Conservation (phyloP, 2,113 vertebrate species). For the Psilopsiagon aurifrons region DNA sequence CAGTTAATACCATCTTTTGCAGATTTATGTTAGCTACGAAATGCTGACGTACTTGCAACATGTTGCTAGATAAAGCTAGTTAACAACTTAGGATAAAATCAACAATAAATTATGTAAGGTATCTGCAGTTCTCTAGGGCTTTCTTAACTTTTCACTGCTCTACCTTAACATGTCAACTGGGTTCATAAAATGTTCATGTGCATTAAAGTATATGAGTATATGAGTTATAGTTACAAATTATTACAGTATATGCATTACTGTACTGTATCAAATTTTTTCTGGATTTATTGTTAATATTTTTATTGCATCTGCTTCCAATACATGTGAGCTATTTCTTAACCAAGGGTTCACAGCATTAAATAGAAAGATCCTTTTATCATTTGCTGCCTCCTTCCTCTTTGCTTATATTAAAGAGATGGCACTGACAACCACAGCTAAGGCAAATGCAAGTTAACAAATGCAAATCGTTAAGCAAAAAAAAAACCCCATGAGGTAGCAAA, state of each 20-base stretch:
- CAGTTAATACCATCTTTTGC: not conserved
- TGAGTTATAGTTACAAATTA: not conserved
- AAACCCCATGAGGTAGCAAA: not conserved
- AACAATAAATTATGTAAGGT: not conserved
- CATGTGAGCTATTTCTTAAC: constrained; percentile 1
- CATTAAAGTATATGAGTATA: not conserved
- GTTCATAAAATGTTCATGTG: not conserved
- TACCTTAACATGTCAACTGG: not conserved
- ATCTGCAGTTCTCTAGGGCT: not conserved
- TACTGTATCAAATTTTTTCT: not conserved
- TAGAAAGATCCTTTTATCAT: not conserved
- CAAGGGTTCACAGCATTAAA: not conserved
- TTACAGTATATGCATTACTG: not conserved
- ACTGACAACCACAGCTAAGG: not conserved
- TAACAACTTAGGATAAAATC: constrained; percentile 15
- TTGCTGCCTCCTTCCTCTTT: not conserved
- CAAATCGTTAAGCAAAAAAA: constrained; percentile 8
- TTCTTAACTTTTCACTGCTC: constrained; percentile 17
- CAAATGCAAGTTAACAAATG: constrained; percentile 29
- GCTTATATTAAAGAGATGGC: not conserved
- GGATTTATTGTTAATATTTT: not conserved
- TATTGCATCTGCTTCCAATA: not conserved
- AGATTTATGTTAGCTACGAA: constrained; percentile 25
- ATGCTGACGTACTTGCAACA: not conserved
- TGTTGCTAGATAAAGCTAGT: constrained; percentile 12